These are phyloP conservation scores for Alectoris magna DNA, from an alignment of 2,797 vertebrate species.

Conservation along the genomic window DNA sequence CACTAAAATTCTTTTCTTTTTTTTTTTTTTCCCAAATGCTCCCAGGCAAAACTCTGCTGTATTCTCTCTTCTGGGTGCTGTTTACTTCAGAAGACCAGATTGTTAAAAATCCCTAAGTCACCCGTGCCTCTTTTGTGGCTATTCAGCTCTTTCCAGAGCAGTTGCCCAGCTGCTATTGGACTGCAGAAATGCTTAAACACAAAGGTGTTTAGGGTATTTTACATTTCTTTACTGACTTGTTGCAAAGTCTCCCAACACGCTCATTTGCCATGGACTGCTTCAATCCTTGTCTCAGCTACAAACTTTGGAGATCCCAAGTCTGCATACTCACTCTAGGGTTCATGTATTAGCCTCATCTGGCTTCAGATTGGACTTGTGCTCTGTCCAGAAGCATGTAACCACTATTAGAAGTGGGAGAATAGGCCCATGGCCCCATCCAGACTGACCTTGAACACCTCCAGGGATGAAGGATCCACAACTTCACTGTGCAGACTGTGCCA, in stretches of 20 bases:
- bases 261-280: not conserved
- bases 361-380: not conserved
- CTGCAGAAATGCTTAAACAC: not conserved
- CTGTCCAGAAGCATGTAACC: fast-evolving
- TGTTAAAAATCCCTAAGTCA: not conserved
- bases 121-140: not conserved
- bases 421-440: too few species aligned
- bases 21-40: not conserved
- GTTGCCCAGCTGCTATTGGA: not conserved
- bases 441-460: too few species aligned
- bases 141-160: not conserved
- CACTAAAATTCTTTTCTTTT: not conserved
- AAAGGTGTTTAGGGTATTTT: not conserved
- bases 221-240: not conserved
- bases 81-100: not conserved
- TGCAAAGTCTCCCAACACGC: fast-evolving
- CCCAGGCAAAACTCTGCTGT: fast-evolving
- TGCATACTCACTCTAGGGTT: not conserved
- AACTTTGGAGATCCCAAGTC: not conserved
- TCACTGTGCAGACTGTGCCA: too few species aligned
- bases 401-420: not conserved
- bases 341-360: too few species aligned
- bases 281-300: not conserved
- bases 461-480: too few species aligned
- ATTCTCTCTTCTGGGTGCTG: not conserved